Evolutionary conservation across 23 tunicate species (phyloP).

Genomic region (Halocynthia aurantium): DNA sequence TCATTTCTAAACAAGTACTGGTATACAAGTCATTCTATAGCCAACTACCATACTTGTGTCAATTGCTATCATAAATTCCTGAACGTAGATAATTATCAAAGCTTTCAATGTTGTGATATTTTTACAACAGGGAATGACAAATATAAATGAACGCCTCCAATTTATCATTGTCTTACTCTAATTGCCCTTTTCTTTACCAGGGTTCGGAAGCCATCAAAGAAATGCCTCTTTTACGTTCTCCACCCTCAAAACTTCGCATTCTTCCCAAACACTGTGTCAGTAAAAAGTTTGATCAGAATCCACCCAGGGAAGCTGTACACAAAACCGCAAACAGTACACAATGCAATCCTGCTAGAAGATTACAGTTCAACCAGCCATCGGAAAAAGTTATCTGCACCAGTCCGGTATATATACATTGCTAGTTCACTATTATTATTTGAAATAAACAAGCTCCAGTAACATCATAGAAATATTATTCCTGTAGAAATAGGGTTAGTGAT

Average conservation of each 20-base stretch:
- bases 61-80: too few species aligned
- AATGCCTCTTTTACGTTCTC: slow-evolving; percentile 10
- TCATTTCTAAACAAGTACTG: too few species aligned
- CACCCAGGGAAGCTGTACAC: slow-evolving; percentile 6
- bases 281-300: slow-evolving; percentile 19
- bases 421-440: too few species aligned
- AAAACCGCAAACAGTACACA: slow-evolving; percentile 1
- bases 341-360: slow-evolving; percentile 16
- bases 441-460: too few species aligned
- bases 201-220: not conserved
- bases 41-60: too few species aligned
- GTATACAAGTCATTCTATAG: too few species aligned
- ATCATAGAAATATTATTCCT: too few species aligned
- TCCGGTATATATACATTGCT: not conserved
- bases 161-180: not conserved
- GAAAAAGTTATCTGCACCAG: slow-evolving; percentile 10
- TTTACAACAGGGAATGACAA: too few species aligned
- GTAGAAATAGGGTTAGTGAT: too few species aligned
- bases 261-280: slow-evolving; percentile 14
- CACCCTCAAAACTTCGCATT: slow-evolving; percentile 21
- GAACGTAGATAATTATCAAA: too few species aligned
- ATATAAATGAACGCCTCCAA: too few species aligned
- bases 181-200: not conserved
- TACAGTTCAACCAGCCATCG: slow-evolving; percentile 7
- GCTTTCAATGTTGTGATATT: too few species aligned